A percentile compares a stretch with the other conserved stretches of the same genome.
Conservation (phyloP, 2,797 vertebrate genomes). For the Acridotheres tristis region DNA sequence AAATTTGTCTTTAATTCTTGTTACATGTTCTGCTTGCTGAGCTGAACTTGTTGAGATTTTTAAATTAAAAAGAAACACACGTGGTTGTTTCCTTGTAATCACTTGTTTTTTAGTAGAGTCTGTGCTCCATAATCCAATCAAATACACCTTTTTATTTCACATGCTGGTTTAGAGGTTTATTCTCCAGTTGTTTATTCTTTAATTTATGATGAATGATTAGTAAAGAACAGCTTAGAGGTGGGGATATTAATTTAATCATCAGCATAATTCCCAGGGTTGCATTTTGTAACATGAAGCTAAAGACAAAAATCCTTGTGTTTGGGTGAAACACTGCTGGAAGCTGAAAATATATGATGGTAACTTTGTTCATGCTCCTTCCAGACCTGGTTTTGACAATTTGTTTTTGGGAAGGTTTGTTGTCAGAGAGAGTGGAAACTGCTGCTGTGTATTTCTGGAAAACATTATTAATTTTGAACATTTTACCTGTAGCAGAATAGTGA, state of each 20-base stretch:
- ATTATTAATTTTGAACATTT: not conserved
- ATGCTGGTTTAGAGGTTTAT: not conserved
- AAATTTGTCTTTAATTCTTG: slow-evolving; percentile 21
- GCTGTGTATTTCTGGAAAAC: not conserved
- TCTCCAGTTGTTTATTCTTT: not conserved
- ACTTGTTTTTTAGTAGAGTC: not conserved
- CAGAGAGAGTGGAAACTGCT: not conserved
- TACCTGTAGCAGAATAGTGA: not conserved
- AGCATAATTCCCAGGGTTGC: not conserved
- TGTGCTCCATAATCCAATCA: not conserved
- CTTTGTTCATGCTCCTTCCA: not conserved
- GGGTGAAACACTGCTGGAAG: not conserved
- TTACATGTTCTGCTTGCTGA: slow-evolving; percentile 18
- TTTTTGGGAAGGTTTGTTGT: not conserved
- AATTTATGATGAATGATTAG: not conserved
- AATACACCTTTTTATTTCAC: not conserved
- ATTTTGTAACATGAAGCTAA: not conserved
- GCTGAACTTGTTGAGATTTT: not conserved
- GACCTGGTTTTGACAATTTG: not conserved
- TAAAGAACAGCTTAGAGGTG: not conserved
- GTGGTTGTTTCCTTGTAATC: not conserved
- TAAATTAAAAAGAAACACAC: not conserved
- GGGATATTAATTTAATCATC: not conserved
- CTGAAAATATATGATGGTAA: not conserved
- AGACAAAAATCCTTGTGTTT: not conserved